A percentile compares a stretch with the other conserved stretches of the same genome.
phyloP scores from a whole-genome alignment of 1,140 invertebrate genomes.

The Lucilia cuprina region DNA sequence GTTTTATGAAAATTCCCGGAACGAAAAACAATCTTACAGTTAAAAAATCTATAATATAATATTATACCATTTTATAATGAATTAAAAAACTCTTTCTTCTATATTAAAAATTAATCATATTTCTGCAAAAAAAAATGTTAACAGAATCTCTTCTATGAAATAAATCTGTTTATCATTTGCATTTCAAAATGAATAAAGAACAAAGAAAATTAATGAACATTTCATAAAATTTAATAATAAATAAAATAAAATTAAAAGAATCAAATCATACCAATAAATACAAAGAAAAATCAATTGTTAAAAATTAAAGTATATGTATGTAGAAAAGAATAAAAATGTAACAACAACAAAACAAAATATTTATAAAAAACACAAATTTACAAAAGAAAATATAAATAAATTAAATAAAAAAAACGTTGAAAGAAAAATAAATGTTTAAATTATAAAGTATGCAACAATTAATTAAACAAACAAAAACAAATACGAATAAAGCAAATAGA shows the following conservation, averaged over 20 bases:
- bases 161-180: background rate
- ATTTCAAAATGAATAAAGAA: background rate
- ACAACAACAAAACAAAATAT: constrained; percentile 13
- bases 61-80: too few relatives aligned
- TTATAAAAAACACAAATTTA: background rate
- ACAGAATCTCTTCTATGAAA: background rate
- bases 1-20: too few relatives aligned
- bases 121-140: background rate
- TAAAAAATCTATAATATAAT: too few relatives aligned
- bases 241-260: constrained; percentile 8
- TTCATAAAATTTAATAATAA: constrained; percentile 27
- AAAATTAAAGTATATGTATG: background rate
- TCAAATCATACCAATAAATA: background rate
- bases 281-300: background rate
- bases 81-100: too few relatives aligned
- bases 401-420: background rate
- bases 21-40: too few relatives aligned
- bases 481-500: background rate
- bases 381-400: background rate
- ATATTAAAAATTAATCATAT: too few relatives aligned
- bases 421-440: background rate
- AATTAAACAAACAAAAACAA: constrained; percentile 12
- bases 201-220: constrained; percentile 23
- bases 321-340: background rate
- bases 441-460: constrained; percentile 8